Base-by-base conservation (phyloP, 2,888 invertebrate genomes). In the Hypsopygia costalis region DNA sequence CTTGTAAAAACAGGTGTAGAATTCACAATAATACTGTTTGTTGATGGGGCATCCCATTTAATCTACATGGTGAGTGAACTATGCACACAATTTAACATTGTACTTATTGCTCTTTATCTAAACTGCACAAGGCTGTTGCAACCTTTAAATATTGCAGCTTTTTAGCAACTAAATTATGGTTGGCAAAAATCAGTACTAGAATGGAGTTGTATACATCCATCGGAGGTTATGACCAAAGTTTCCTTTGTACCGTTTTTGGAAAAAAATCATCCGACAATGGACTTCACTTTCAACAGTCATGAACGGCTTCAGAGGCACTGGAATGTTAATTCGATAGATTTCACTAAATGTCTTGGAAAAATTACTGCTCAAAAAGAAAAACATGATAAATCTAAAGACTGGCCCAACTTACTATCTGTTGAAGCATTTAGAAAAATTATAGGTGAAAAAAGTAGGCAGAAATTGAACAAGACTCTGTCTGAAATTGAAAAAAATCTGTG, bases 31-130 rank as follows among this genome's bases (percentile, higher is more conserved):
- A 34, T n/a, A n/a, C 36, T 53, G 36, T 52, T 53, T 51, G 9
- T 55, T 25, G 55, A 51, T 51, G 47, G 49, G 8, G 50, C 51
- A 48, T 50, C 46, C 40, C 52, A 55, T 39, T 48, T 41, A 41
- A 55, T 46, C 21, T 34, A 48, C 28, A 30, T 49, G 43, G 29
- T 29, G 9, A 29, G 29, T 29, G 9, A 30, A 11, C 4, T 30
- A 3, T 29, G 29, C 9, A 5, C n/a, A 6, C 2, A 29, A 4
- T 9, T 30, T 1, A 30, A 30, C 5, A 30, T 30, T 1, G 6
- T 11, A 6, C 30, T 30, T 3, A 30, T 30, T 6, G 30, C 30
- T 2, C 3, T 30, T 5, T 11, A 30, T 2, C 11, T 11, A 11
- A 30, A 9, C 11, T 10, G 30, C 7, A 30, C 30, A 1, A 30